Conservation (phyloP, 2,888 invertebrate species). For the Drepanosiphum platanoidis region DNA sequence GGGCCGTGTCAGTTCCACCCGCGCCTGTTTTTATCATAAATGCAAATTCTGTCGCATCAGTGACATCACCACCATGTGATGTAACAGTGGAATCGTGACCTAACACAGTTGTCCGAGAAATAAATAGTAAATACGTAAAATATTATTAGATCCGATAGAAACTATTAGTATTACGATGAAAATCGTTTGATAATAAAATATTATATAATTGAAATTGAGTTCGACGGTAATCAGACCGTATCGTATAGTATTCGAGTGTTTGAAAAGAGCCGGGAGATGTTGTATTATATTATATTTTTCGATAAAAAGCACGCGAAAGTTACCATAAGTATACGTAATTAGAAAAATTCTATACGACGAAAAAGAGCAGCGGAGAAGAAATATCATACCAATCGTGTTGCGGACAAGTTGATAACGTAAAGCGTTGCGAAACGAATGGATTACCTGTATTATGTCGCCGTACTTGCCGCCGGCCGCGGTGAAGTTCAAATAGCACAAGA, state of each 20-base stretch:
- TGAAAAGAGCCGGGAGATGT: neutral
- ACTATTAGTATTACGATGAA: neutral
- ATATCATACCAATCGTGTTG: too few relatives aligned
- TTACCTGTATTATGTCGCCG: constrained; percentile 84
- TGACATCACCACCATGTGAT: neutral
- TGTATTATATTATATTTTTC: too few relatives aligned
- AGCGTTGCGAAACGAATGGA: constrained; percentile 14
- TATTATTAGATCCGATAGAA: neutral
- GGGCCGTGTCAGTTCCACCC: neutral
- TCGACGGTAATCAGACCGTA: neutral
- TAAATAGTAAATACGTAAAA: too few relatives aligned
- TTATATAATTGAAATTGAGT: neutral
- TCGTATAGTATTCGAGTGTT: too few relatives aligned
- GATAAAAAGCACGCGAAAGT: too few relatives aligned
- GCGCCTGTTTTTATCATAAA: neutral
- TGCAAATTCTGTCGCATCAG: neutral
- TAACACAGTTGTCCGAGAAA: too few relatives aligned
- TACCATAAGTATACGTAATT: too few relatives aligned
- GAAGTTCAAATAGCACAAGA: constrained; percentile 84
- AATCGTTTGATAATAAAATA: too few relatives aligned
- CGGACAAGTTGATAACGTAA: neutral
- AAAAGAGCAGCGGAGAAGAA: too few relatives aligned
- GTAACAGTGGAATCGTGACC: neutral
- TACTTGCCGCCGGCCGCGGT: constrained; percentile 80
- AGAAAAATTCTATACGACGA: too few relatives aligned